Percentiles rank a stretch among this genome's conserved stretches.
phyloP scores from a whole-genome alignment of 2,888 invertebrate species.

The Odontothrips loti region DNA sequence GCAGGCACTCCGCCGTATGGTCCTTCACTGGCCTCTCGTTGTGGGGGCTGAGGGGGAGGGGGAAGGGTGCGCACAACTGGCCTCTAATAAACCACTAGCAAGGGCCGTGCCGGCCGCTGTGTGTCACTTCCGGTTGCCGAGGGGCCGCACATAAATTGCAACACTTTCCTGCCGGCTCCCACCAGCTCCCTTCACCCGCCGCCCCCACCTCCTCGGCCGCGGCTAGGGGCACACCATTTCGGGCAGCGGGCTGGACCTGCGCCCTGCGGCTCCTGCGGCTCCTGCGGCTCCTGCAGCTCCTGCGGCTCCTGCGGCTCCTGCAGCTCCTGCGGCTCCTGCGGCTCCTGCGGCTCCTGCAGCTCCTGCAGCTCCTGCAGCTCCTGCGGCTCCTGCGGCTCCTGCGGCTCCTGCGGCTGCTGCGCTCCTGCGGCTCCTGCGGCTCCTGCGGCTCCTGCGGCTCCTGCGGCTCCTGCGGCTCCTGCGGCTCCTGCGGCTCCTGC shows the following conservation, averaged over 20 bases:
- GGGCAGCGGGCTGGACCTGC: not conserved
- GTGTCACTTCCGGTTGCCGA: not conserved
- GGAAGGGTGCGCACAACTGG: not conserved
- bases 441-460: not conserved
- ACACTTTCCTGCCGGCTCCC: not conserved
- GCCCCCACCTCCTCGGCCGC: not conserved
- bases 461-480: not conserved
- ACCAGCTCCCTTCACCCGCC: too few relatives aligned
- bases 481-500: not conserved
- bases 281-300: not conserved
- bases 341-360: not conserved
- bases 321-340: not conserved
- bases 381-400: too few relatives aligned
- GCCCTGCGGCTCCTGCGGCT: not conserved
- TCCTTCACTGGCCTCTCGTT: not conserved
- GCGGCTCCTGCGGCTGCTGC: not conserved
- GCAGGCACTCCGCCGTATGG: not conserved
- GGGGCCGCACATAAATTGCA: conserved; percentile 5
- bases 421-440: too few relatives aligned
- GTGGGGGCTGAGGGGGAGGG: not conserved
- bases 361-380: too few relatives aligned
- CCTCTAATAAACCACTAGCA: conserved; percentile 20
- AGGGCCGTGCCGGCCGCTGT: not conserved
- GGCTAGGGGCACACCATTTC: not conserved
- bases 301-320: not conserved